A percentile compares a stretch with the other conserved stretches of the same genome.
Evolutionary conservation across 2,888 invertebrate genomes (phyloP).

Genomic region (Auanema freiburgensis): DNA sequence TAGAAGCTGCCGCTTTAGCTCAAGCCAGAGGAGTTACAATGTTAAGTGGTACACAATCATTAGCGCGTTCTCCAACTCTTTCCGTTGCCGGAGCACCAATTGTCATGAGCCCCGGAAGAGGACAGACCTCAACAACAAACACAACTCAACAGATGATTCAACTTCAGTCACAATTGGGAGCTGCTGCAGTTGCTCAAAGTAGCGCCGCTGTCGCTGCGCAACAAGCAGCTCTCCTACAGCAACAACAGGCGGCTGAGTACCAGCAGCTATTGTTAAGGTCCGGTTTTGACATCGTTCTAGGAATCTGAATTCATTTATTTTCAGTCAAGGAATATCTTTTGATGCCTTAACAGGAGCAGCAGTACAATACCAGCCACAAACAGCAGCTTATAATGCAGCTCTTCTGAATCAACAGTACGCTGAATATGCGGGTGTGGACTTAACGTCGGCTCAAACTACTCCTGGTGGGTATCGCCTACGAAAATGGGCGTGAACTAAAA

Average conservation of each 20-base stretch:
- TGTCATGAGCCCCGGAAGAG: constrained; percentile 49
- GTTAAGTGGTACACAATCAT: constrained; percentile 22
- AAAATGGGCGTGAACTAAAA: constrained; percentile 27
- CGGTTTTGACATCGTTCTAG: constrained; percentile 5
- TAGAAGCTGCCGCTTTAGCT: constrained; percentile 33
- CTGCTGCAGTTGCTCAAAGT: constrained; percentile 22
- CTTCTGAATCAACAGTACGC: constrained; percentile 26
- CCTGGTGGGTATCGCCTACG: constrained; percentile 37
- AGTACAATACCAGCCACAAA: constrained; percentile 16
- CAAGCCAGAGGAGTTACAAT: constrained; percentile 25
- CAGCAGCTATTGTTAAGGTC: constrained; percentile 48
- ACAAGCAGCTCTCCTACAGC: constrained; percentile 41
- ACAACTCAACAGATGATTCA: constrained; percentile 8
- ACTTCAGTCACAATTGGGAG: constrained; percentile 14
- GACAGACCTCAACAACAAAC: constrained; percentile 18
- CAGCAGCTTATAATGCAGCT: constrained; percentile 9
- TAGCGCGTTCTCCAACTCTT: constrained; percentile 39
- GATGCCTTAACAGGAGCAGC: constrained; percentile 17
- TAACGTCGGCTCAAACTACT: constrained; percentile 26
- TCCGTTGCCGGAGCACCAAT: constrained; percentile 51
- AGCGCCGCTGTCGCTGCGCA: constrained; percentile 29
- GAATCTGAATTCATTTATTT: neutral
- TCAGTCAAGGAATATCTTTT: constrained; percentile 18
- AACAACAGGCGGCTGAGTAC: constrained; percentile 40
- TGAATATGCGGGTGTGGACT: constrained; percentile 39